Evolutionary conservation across 2,888 invertebrate genomes (phyloP).

Genomic region (Notocelia uddmanniana): DNA sequence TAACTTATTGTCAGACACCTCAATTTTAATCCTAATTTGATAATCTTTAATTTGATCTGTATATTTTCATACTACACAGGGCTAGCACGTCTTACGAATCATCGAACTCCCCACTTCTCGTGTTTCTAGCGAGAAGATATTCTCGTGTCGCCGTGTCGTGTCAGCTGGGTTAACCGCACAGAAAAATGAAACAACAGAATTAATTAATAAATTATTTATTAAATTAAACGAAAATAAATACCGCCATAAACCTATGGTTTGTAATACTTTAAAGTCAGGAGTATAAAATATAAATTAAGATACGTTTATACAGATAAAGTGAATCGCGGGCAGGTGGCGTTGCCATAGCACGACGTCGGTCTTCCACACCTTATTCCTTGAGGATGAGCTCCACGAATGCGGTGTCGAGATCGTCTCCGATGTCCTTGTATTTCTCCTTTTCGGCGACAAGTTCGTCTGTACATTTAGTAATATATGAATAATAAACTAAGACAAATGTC

Average conservation of each 20-base stretch:
- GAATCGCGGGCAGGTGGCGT: constrained; percentile 69
- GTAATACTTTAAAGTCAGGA: constrained; percentile 79
- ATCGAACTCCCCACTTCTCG: not conserved
- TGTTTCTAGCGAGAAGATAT: not conserved
- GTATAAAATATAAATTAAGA: constrained; percentile 80
- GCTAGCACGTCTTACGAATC: not conserved
- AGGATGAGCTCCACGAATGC: constrained; percentile 98
- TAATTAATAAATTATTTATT: constrained; percentile 77
- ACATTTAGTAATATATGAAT: constrained; percentile 52
- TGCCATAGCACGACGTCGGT: constrained; percentile 46
- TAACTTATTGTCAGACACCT: not conserved
- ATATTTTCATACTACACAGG: not conserved
- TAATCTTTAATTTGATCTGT: not conserved
- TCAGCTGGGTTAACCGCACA: not conserved
- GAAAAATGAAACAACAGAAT: constrained; percentile 60
- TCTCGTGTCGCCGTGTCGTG: not conserved
- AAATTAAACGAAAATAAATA: constrained; percentile 84
- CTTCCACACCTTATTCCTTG: constrained; percentile 84
- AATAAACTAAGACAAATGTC: not conserved
- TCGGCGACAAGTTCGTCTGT: constrained; percentile 97
- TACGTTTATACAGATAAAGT: constrained; percentile 72
- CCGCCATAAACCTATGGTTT: constrained; percentile 80
- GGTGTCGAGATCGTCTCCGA: constrained; percentile 99
- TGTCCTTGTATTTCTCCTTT: constrained; percentile 99
- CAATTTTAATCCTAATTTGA: too few species aligned